These are phyloP conservation scores for Xenopus petersii DNA, from an alignment of 2,797 vertebrate species.

Conservation along the genomic window DNA sequence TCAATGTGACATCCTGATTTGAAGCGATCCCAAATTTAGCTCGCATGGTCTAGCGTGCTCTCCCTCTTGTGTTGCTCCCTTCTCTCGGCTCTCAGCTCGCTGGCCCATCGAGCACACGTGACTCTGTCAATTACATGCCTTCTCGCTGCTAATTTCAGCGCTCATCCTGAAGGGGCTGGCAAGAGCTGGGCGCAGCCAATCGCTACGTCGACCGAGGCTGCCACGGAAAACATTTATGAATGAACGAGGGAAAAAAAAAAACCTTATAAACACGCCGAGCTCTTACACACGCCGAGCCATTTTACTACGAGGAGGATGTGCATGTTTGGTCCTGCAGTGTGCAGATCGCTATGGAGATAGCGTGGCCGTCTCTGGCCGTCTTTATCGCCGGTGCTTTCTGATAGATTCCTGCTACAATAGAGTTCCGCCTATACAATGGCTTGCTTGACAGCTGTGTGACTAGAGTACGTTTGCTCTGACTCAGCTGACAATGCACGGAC, in stretches of 20 bases:
- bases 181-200: slow-evolving; percentile 71
- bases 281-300: slow-evolving; percentile 7
- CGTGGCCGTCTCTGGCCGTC: too few species aligned
- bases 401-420: too few species aligned
- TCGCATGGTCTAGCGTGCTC: slow-evolving; percentile 96
- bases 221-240: slow-evolving; percentile 77
- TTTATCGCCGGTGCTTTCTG: too few species aligned
- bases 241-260: slow-evolving; percentile 53
- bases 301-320: slow-evolving; percentile 1
- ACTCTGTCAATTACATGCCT: slow-evolving; percentile 93
- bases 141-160: slow-evolving; percentile 82
- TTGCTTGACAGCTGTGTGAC: too few species aligned
- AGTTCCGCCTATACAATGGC: too few species aligned
- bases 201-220: slow-evolving; percentile 64
- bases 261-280: slow-evolving; percentile 21
- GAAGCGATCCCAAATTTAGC: slow-evolving; percentile 85
- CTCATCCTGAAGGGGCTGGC: slow-evolving; percentile 69
- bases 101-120: slow-evolving; percentile 86
- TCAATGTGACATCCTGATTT: slow-evolving; percentile 93
- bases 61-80: slow-evolving; percentile 78
- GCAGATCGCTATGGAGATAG: too few species aligned
- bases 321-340: neutral
- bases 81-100: slow-evolving; percentile 72
- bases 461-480: too few species aligned
- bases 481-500: too few species aligned